Evolutionary conservation across 2,888 invertebrate genomes (phyloP).

Genomic region (Spilarctia lutea): DNA sequence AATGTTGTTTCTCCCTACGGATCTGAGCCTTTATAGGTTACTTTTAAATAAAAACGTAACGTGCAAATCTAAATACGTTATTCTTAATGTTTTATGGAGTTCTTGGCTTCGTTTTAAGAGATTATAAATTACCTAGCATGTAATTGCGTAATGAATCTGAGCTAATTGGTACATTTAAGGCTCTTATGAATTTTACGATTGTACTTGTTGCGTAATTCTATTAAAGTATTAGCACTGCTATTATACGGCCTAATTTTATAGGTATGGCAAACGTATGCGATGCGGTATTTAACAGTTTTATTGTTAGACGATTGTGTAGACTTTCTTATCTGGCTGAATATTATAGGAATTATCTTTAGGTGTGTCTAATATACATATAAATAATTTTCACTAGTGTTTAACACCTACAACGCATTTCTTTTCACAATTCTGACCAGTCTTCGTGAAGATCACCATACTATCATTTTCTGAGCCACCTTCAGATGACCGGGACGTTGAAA

Average conservation of each 20-base stretch:
- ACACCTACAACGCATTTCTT: too few relatives aligned
- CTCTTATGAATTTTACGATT: neutral
- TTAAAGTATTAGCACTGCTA: neutral
- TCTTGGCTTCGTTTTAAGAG: constrained; percentile 24
- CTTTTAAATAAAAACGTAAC: constrained; percentile 17
- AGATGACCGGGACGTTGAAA: too few relatives aligned
- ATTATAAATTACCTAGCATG: constrained; percentile 26
- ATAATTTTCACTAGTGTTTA: too few relatives aligned
- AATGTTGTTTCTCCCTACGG: constrained; percentile 6
- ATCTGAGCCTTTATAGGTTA: neutral
- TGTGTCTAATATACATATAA: too few relatives aligned
- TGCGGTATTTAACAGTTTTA: too few relatives aligned
- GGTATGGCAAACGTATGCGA: neutral
- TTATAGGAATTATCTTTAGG: too few relatives aligned
- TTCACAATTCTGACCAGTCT: neutral
- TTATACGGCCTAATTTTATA: neutral
- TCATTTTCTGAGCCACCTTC: too few relatives aligned
- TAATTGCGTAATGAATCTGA: constrained; percentile 27
- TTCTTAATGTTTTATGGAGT: constrained; percentile 24
- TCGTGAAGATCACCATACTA: neutral
- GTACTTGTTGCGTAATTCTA: neutral
- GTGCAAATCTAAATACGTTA: constrained; percentile 21
- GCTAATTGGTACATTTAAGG: constrained; percentile 25
- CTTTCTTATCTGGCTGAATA: too few relatives aligned
- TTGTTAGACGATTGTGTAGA: too few relatives aligned